Base-by-base conservation (phyloP, 2,797 vertebrate genomes). In the Anniella stebbinsi region DNA sequence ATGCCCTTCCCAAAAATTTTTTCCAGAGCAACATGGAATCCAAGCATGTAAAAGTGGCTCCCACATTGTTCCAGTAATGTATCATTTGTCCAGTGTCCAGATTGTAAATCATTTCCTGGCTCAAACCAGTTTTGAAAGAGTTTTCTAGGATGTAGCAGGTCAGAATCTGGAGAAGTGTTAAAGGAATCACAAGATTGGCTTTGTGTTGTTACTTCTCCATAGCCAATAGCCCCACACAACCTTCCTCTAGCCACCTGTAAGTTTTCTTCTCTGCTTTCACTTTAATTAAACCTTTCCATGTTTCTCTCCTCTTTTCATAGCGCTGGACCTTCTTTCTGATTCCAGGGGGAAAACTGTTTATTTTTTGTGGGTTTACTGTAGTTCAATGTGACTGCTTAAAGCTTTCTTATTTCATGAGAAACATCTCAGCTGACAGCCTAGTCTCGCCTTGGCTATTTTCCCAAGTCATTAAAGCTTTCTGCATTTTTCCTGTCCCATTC, bases 291-390 rank as follows among this genome's bases (percentile, higher is more conserved):
- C 69, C 66, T 72, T 86, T 41, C 4, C 6, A 51, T 81, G 33
- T 23, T 21, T 38, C 86, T 91, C 41, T 87, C 90, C 92, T 88
- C 87, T 93, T 90, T 89, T 80, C 28, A 80, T 84, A 88, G 41
- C 12, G 3, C 0, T 92, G 63, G 75, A 80, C 69, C 75, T 91
- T 93, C 48, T 89, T 77, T 85, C 88, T 87, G 11, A 93, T 87
- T 93, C 66, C 89, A 89, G 82, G 80, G 0, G 0, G 67, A 6
- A 51, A 41, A 73, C 51, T 73, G 33, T 89, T 95, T 93, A 78
- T 93, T 95, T 94, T 93, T 90, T 88, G 25, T 83, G 87, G 89
- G 91, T 95, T 95, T 95, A 38, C 45, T 94, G 92, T 88, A 86
- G 67, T 67, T 92, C 63, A 93, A 17, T 70, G 88, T 83, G 57